Evolutionary conservation across 2,113 vertebrate species (phyloP).

Genomic region (Psilopogon haemacephalus): DNA sequence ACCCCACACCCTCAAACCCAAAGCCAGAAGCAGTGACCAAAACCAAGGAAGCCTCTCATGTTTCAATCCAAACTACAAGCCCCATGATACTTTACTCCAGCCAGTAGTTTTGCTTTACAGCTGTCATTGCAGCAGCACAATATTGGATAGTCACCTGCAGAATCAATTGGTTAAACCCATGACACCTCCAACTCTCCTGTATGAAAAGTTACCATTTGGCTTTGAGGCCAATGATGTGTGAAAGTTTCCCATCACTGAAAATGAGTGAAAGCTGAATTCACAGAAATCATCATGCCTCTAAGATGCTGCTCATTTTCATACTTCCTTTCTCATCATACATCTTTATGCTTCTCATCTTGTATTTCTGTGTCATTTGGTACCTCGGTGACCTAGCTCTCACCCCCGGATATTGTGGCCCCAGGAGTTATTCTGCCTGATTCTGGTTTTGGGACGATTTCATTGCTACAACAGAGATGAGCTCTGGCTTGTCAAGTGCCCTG

Average conservation of each 20-base stretch:
- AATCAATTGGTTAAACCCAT: too few relatives aligned
- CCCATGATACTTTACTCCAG: too few relatives aligned
- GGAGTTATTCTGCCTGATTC: neutral
- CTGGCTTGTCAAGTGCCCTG: neutral
- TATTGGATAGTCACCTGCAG: too few relatives aligned
- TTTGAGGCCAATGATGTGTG: neutral
- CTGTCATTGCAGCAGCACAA: too few relatives aligned
- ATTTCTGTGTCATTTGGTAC: neutral
- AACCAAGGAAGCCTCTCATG: too few relatives aligned
- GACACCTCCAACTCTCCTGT: neutral
- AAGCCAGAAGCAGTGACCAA: too few relatives aligned
- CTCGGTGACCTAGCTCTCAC: neutral
- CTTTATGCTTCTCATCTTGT: neutral
- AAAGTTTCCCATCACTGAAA: neutral
- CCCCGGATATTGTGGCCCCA: accelerated
- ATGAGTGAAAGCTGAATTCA: neutral
- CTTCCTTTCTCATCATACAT: neutral
- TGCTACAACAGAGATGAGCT: neutral
- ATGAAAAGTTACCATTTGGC: neutral
- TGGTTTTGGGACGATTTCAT: neutral
- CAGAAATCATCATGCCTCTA: neutral
- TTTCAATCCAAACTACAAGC: too few relatives aligned
- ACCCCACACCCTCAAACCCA: too few relatives aligned
- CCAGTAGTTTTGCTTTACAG: too few relatives aligned
- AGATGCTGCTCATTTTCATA: neutral